Base-by-base conservation (phyloP, 1,140 invertebrate species). In the Penaeus chinensis region DNA sequence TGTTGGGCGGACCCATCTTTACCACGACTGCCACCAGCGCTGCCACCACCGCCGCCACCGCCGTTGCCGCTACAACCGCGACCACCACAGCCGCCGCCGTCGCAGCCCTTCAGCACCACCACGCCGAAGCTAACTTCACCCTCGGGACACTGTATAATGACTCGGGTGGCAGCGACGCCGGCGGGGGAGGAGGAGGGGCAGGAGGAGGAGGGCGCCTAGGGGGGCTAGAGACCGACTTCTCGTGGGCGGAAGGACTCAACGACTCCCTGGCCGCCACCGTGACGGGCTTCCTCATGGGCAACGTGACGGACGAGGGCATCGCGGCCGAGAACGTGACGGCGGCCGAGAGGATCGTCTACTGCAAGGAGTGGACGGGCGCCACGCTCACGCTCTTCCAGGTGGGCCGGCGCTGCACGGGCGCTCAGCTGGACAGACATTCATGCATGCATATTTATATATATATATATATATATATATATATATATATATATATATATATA, bases 351-450 rank as follows among this genome's bases (percentile, higher is more conserved):
- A 16, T 27, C 3, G 24, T 74, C 71, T 77, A 77, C 32, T 85
- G 84, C 24, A 85, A 32, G 2, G 84, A 85, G 63, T 85, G 84
- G 84, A 24, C 82, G 5, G 82, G 82, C 0, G 82, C 82, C 2
- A 83, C 63, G 10, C 32, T 83, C 19, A 83, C 66, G 27, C 82
- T 83, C 37, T 97, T 96, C 92, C 95, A 96, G 93, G 85, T 87
- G 42, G n/a, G 76, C 47, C 47, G 47, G 7, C 47, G 47, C 47
- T 47, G 32, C 32, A 32, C 32, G 62, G 24, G 61, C 3, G 47
- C 20, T 11, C 37, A 10, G 80, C 16, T 62, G 19, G 24, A 82
- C 60, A 24, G 10, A 32, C 19, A 1, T 24, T 20, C n/a, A 82
- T 47, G 22, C 80, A 47, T 47, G 47, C 11, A 47, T 47, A 47